These are phyloP conservation scores for Nemoura dubitans DNA, from an alignment of 2,888 invertebrate species.

Conservation along the genomic window DNA sequence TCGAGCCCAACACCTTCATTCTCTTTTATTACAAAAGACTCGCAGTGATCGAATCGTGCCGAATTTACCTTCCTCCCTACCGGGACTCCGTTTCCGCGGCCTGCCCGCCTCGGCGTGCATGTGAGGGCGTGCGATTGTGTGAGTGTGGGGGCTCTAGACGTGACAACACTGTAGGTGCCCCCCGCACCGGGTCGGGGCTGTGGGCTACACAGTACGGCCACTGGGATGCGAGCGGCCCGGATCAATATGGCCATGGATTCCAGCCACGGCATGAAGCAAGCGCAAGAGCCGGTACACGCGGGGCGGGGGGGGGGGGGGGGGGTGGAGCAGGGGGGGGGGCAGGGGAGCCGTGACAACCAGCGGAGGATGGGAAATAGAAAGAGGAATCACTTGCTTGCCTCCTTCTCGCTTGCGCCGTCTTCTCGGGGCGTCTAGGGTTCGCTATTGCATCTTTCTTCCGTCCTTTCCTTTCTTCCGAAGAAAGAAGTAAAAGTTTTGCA, in stretches of 20 bases:
- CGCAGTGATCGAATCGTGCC: background rate
- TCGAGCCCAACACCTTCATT: background rate
- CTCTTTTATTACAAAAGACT: background rate
- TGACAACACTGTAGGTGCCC: slow-evolving; percentile 46
- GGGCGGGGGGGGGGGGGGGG: background rate
- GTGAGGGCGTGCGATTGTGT: slow-evolving; percentile 10
- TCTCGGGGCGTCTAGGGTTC: background rate
- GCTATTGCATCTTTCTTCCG: background rate
- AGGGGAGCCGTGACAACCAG: background rate
- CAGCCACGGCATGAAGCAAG: slow-evolving; percentile 9
- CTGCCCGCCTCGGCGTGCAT: background rate
- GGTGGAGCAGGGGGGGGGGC: background rate
- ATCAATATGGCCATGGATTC: slow-evolving; percentile 22
- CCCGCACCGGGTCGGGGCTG: slow-evolving; percentile 26
- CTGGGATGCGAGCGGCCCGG: background rate
- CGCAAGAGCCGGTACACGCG: background rate
- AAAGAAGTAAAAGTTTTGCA: slow-evolving; percentile 5
- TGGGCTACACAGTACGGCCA: background rate
- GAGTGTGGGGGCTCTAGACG: slow-evolving; percentile 33
- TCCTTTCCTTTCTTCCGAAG: slow-evolving; percentile 9
- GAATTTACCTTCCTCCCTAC: background rate
- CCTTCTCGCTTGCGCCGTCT: background rate
- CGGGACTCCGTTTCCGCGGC: background rate
- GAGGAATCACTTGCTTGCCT: slow-evolving; percentile 17
- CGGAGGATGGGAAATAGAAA: background rate